Conservation (phyloP, 1,140 invertebrate species). For the Forficula auricularia region DNA sequence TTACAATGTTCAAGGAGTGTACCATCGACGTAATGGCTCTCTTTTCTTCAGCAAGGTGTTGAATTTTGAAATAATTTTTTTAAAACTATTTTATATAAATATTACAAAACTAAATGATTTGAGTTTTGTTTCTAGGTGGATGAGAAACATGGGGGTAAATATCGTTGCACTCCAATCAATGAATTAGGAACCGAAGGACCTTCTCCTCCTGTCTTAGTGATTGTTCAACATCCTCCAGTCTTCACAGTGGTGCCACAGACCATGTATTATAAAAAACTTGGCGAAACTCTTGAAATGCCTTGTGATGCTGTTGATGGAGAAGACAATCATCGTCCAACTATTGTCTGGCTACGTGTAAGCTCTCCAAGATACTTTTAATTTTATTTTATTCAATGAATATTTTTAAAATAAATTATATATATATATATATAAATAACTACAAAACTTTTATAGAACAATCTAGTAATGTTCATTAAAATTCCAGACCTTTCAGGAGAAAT, state of each 20-base stretch:
- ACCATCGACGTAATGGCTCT: constrained; percentile 71
- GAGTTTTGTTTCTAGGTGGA: constrained; percentile 33
- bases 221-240: constrained; percentile 69
- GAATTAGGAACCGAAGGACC: constrained; percentile 67
- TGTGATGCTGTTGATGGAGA: constrained; percentile 62
- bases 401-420: too few relatives aligned
- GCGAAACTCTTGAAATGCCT: constrained; percentile 61
- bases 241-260: constrained; percentile 59
- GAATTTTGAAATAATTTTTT: not conserved
- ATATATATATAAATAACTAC: too few relatives aligned
- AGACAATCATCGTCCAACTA: constrained; percentile 51
- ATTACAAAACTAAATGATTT: too few relatives aligned
- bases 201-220: constrained; percentile 68
- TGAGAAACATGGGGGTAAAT: constrained; percentile 58
- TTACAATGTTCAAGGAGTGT: constrained; percentile 72
- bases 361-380: not conserved
- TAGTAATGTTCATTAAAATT: too few relatives aligned
- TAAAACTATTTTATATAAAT: too few relatives aligned
- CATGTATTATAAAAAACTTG: constrained; percentile 61
- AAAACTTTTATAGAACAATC: too few relatives aligned
- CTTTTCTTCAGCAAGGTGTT: constrained; percentile 56
- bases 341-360: constrained; percentile 73
- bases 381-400: constrained; percentile 4
- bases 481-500: too few relatives aligned
- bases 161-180: constrained; percentile 85